phyloP scores from a whole-genome alignment of 2,797 vertebrate genomes.

The Chrysocyon brachyurus region DNA sequence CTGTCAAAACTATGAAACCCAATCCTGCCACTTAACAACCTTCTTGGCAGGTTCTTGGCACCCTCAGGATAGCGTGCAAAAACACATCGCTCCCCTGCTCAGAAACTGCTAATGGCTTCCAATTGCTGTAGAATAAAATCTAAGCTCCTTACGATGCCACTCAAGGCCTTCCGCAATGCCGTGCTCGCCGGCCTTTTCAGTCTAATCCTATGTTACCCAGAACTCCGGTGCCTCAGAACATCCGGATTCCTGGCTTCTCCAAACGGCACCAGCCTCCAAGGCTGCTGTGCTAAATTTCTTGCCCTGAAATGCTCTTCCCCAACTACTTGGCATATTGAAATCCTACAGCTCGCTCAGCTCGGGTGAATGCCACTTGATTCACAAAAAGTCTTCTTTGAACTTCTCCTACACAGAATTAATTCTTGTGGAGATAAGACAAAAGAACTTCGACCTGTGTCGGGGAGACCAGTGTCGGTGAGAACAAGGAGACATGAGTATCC shows the following conservation, averaged over 20 bases:
- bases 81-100: slow-evolving; percentile 68
- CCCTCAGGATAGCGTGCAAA: slow-evolving; percentile 62
- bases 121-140: slow-evolving; percentile 56
- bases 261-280: background rate
- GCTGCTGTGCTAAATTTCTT: background rate
- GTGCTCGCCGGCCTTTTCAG: background rate
- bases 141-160: background rate
- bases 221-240: background rate
- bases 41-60: slow-evolving; percentile 82
- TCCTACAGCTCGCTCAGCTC: background rate
- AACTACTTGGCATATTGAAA: background rate
- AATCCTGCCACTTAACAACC: slow-evolving; percentile 72
- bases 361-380: background rate
- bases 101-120: slow-evolving; percentile 73
- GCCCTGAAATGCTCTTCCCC: background rate
- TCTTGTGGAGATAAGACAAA: background rate
- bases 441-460: too few relatives aligned
- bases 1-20: slow-evolving; percentile 82
- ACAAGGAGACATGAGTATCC: background rate
- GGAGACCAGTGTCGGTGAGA: background rate
- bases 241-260: background rate
- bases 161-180: background rate
- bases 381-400: background rate
- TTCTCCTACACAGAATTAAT: background rate
- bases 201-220: background rate